Percentiles rank a stretch among this genome's conserved stretches.
These are phyloP conservation scores for Neogobius melanostomus DNA, from an alignment of 2,113 vertebrate genomes.

Conservation along the genomic window DNA sequence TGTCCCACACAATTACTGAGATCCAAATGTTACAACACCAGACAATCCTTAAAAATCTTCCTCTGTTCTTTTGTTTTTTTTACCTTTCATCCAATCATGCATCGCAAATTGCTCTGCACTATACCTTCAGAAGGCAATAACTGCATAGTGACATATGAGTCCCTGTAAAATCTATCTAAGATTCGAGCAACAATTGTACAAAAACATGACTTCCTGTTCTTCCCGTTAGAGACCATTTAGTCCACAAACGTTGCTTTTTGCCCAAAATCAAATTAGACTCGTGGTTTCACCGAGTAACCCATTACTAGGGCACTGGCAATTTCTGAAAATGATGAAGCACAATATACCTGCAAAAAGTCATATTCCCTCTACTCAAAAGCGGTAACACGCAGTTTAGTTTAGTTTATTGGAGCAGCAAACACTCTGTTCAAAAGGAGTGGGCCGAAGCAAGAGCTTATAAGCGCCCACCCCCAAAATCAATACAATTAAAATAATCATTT, in stretches of 20 bases:
- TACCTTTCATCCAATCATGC: background rate
- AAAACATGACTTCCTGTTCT: background rate
- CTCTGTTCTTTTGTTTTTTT: background rate
- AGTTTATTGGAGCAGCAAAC: too few species aligned
- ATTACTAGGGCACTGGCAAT: background rate
- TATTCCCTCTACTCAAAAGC: background rate
- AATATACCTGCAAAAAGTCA: background rate
- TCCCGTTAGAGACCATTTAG: background rate
- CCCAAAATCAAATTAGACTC: background rate
- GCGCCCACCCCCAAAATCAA: too few species aligned
- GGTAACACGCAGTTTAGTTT: background rate
- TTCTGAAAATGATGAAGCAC: background rate
- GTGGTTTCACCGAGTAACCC: conserved; percentile 5
- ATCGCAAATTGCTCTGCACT: background rate
- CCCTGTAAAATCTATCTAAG: background rate
- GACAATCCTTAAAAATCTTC: too few species aligned
- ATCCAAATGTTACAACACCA: too few species aligned
- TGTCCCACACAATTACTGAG: too few species aligned
- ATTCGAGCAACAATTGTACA: background rate
- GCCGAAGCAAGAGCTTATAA: too few species aligned
- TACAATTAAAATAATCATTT: too few species aligned
- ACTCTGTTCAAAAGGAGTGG: too few species aligned
- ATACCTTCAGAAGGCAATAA: background rate
- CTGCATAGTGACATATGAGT: background rate
- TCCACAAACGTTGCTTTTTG: background rate